Conservation (phyloP, 2,888 invertebrate species). For the Drosophila nigricruria region DNA sequence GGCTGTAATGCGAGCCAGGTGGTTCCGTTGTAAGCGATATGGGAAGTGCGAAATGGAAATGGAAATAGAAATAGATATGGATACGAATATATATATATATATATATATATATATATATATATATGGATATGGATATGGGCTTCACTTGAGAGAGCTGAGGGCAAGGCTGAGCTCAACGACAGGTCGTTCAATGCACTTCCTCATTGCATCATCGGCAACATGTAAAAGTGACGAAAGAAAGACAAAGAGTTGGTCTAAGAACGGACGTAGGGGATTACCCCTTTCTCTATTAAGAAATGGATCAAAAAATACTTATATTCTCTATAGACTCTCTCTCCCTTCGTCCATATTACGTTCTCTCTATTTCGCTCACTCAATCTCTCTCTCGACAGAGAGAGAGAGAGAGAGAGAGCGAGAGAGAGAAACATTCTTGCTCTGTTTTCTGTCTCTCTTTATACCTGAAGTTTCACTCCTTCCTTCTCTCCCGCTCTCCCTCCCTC, state of each 20-base stretch:
- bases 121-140: not conserved
- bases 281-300: too few species aligned
- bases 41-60: constrained; percentile 30
- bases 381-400: not conserved
- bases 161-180: not conserved
- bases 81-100: not conserved
- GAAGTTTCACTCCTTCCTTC: too few species aligned
- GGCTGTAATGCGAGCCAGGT: constrained; percentile 38
- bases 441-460: not conserved
- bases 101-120: not conserved
- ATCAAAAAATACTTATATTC: too few species aligned
- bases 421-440: too few species aligned
- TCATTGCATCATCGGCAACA: constrained; percentile 27
- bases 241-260: not conserved
- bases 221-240: not conserved
- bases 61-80: constrained; percentile 10
- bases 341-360: not conserved
- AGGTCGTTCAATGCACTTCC: constrained; percentile 41
- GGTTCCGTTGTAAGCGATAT: constrained; percentile 55
- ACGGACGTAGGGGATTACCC: too few species aligned
- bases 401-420: too few species aligned
- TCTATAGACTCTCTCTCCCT: not conserved
- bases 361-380: not conserved
- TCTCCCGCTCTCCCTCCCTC: not conserved
- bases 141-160: not conserved